Evolutionary conservation across 2,797 vertebrate genomes (phyloP), one percentile per base, ranked within the genome.

Genomic region (Cetoscarus ocellatus): DNA sequence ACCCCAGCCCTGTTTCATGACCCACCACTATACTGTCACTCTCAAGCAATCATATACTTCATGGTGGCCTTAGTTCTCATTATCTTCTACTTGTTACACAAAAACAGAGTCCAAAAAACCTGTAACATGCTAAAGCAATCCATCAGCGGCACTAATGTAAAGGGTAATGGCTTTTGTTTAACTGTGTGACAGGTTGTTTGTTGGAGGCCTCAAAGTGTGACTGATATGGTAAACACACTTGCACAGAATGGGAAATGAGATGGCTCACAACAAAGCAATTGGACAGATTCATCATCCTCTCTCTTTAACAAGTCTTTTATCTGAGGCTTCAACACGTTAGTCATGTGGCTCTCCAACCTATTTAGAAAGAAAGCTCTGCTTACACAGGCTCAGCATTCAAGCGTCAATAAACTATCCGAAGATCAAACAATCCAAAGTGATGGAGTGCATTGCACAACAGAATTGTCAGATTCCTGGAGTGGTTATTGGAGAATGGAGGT

Each of bases 151-250:
- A 3, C 34, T 44, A 45, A 76, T 49, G 67, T 47, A 52, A 75
- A 61, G 50, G 42, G 60, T 52, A 70, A 82, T 58, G 48, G 57
- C 52, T 63, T 84, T 79, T 63, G 49, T 86, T 74, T 83, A 83
- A 65, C 39, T 40, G 57, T 14, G 58, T 63, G 76, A 70, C 79
- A 78, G 76, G 45, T 65, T 77, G 79, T 83, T 79, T 79, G 76
- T 71, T 64, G 12, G 66, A 62, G 49, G 52, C 52, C 17, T 62
- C 7, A 1, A 6, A 78, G 66, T 67, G 82, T 79, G 82, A 88
- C 74, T n/a, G 64, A 76, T 64, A 15, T 13, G 10, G 65, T 66
- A 72, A 77, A 74, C 74, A 76, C 69, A 78, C 73, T 34, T 19
- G 53, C 49, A 34, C 57, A 64, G 75, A 82, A 73, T 57, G 51